phyloP scores from a whole-genome alignment of 2,888 invertebrate genomes.

The Deilephila porcellus region DNA sequence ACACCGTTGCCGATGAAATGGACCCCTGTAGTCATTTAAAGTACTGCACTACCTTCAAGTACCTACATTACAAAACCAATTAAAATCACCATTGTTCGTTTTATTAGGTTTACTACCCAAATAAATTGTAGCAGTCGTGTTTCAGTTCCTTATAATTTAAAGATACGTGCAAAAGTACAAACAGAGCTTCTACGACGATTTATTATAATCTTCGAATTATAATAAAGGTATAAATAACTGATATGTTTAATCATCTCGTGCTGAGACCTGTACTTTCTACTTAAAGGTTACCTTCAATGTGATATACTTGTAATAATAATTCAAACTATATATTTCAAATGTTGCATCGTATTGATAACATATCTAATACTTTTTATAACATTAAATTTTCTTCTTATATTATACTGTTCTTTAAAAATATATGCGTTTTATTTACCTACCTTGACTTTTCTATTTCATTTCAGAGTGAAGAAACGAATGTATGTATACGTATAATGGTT shows the following conservation, averaged over 20 bases:
- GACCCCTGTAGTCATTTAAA: too few species aligned
- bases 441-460: too few species aligned
- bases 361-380: constrained; percentile 65
- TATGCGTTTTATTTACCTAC: constrained; percentile 22
- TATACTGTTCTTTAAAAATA: constrained; percentile 51
- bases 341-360: constrained; percentile 61
- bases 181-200: background rate
- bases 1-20: too few species aligned
- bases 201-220: too few species aligned
- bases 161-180: background rate
- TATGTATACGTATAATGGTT: too few species aligned
- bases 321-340: constrained; percentile 52
- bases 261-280: constrained; percentile 50
- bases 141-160: background rate
- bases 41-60: background rate
- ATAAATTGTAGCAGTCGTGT: background rate
- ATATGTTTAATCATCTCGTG: constrained; percentile 38
- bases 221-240: constrained; percentile 27
- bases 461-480: too few species aligned
- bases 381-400: constrained; percentile 56
- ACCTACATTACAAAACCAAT: background rate
- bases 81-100: background rate
- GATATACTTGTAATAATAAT: constrained; percentile 56
- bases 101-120: background rate
- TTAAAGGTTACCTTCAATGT: constrained; percentile 53